These are phyloP conservation scores for Mus caroli DNA, from an alignment of 2,797 vertebrate species.

Conservation along the genomic window DNA sequence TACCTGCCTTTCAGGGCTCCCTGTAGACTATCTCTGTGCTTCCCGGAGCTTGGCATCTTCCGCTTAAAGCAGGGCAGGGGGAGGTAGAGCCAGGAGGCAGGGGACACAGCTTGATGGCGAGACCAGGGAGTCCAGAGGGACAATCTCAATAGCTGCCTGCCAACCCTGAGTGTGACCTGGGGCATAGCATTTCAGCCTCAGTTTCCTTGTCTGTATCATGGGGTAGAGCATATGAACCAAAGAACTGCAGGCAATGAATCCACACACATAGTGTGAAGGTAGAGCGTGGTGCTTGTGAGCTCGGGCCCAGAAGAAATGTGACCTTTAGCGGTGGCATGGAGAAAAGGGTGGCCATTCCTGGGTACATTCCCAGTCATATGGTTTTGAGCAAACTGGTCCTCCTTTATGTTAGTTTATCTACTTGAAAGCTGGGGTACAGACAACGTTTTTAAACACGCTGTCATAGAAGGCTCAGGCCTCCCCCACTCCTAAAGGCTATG, in stretches of 20 bases:
- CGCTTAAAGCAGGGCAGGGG: neutral
- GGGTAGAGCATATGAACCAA: accelerated
- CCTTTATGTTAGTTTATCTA: neutral
- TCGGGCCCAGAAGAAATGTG: neutral
- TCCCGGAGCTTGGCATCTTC: neutral
- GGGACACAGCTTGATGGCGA: accelerated
- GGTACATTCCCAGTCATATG: accelerated
- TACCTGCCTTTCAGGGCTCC: neutral
- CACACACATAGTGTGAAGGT: accelerated
- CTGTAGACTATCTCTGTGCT: neutral
- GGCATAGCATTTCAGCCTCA: neutral
- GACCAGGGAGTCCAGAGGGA: neutral
- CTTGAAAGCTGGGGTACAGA: neutral
- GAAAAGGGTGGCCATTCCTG: neutral
- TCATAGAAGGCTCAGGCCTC: neutral
- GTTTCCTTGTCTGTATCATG: neutral
- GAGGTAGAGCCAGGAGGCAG: neutral
- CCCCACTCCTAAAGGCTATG: neutral
- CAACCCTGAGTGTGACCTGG: too few relatives aligned
- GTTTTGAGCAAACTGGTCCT: neutral
- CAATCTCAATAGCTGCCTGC: neutral
- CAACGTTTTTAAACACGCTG: neutral
- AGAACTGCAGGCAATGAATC: neutral
- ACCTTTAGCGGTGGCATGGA: neutral
- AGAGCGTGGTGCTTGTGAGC: accelerated